These are phyloP conservation scores for Diarsia rubi DNA, from an alignment of 2,888 invertebrate species.

Conservation along the genomic window DNA sequence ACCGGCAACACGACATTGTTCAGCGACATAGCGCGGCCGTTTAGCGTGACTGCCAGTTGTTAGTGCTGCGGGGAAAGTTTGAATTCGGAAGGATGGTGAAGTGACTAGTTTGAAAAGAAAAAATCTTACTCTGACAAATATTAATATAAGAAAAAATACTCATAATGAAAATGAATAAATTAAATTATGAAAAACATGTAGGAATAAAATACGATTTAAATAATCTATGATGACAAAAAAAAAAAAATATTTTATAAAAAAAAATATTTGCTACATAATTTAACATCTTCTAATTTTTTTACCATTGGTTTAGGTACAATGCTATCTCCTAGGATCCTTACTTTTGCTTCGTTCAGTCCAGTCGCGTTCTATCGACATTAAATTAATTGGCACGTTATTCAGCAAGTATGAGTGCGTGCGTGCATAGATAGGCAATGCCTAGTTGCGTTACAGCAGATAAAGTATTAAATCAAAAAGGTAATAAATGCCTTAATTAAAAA, in stretches of 20 bases:
- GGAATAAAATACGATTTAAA: not conserved
- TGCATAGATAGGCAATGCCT: not conserved
- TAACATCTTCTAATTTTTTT: not conserved
- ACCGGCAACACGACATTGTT: conserved; percentile 63
- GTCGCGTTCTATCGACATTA: not conserved
- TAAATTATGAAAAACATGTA: not conserved
- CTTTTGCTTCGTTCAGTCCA: not conserved
- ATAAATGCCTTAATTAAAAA: not conserved
- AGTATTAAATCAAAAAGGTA: conserved; percentile 16
- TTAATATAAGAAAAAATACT: too few species aligned
- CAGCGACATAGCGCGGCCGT: conserved; percentile 62
- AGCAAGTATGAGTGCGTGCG: conserved; percentile 39
- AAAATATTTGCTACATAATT: too few species aligned
- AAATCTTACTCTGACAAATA: not conserved
- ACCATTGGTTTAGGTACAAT: not conserved
- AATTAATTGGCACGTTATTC: not conserved
- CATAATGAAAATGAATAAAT: not conserved
- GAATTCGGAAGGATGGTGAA: conserved; percentile 9
- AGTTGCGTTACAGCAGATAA: conserved; percentile 54
- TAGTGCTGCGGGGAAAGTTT: conserved; percentile 58
- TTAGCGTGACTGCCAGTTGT: conserved; percentile 67
- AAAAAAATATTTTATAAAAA: not conserved
- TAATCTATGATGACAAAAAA: too few species aligned
- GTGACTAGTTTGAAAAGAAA: conserved; percentile 11
- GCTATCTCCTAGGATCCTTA: not conserved